Evolutionary conservation across 2,888 invertebrate species (phyloP), one percentile per base, ranked within the genome.

Genomic region (Aproaerema taeniolella): DNA sequence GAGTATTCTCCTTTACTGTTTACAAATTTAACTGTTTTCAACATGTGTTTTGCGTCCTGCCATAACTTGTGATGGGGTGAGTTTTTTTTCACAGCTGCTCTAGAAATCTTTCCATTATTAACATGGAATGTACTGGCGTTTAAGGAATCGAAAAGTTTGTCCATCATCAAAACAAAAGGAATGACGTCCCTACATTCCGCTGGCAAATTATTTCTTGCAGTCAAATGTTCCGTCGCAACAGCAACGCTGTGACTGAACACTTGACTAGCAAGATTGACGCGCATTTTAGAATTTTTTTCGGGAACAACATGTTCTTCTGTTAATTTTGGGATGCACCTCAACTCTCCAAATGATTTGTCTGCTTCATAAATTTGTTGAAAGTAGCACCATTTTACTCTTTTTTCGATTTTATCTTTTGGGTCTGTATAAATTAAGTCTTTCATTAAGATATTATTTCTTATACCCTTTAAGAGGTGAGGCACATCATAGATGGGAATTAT

Each of bases 391-490:
- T 42, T 38, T 11, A 35, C 46, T 16, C 15, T 38, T 38, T 15
- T 24, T 32, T 29, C 25, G 16, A 6, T 7, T 26, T n/a, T n/a
- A n/a, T n/a, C n/a, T n/a, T n/a, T n/a, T n/a, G n/a, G n/a, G 39
- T 10, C 9, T 25, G 8, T 26, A 6, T n/a, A 34, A 11, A 13
- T 9, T n/a, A 26, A 9, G n/a, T 57, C 42, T 43, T 58, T 55
- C 0, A 41, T 53, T 3, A 53, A 5, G 1, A 52, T 32, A 42
- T 55, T 56, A 25, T 57, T 60, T 20, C 53, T 17, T 1, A 56
- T 7, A 4, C 55, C 56, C 43, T 59, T 58, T 10, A 59, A 26
- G 6, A 57, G 14, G 42, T 58, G 55, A 11, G 60, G 55, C 7
- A 36, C 36, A 34, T 58, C 55, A 35, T 45, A 60, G 1, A 57